Percentiles rank a stretch among this genome's conserved stretches.
These are phyloP conservation scores for Leptinotarsa texana DNA, from an alignment of 1,140 invertebrate genomes.

Conservation along the genomic window DNA sequence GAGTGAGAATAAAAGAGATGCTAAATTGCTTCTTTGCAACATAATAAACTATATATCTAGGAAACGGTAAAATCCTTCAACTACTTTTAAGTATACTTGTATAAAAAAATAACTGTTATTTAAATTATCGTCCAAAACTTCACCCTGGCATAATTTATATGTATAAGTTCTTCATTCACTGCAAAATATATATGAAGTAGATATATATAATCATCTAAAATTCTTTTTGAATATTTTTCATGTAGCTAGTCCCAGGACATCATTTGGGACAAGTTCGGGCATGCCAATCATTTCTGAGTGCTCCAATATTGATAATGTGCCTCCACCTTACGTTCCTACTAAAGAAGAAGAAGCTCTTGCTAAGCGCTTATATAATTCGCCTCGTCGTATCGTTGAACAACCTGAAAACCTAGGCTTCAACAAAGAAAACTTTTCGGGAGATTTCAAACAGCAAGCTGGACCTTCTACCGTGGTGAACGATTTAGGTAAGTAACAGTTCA, in stretches of 20 bases:
- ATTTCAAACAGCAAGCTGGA: slow-evolving; percentile 39
- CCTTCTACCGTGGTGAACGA: slow-evolving; percentile 40
- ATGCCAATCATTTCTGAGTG: slow-evolving; percentile 21
- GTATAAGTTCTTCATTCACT: no score
- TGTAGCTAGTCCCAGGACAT: slow-evolving; percentile 42
- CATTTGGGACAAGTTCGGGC: slow-evolving; percentile 30
- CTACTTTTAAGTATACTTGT: no score
- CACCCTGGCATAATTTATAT: no score
- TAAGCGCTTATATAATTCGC: slow-evolving; percentile 42
- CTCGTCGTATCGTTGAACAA: slow-evolving; percentile 39
- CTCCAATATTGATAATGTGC: slow-evolving; percentile 34
- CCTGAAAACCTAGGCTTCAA: slow-evolving; percentile 33
- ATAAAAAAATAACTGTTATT: no score
- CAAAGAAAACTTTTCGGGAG: slow-evolving; percentile 29
- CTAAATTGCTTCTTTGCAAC: no score
- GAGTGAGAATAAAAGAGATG: no score
- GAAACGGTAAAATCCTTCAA: no score
- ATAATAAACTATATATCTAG: no score
- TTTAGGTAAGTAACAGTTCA: slow-evolving; percentile 34
- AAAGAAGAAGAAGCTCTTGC: slow-evolving; percentile 43
- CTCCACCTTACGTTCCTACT: slow-evolving; percentile 41
- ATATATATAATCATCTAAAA: no score
- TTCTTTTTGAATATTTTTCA: neutral
- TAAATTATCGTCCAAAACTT: no score
- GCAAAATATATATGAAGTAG: no score